Conservation (phyloP, 2,113 vertebrate species). For the Pomatostomus ruficeps region DNA sequence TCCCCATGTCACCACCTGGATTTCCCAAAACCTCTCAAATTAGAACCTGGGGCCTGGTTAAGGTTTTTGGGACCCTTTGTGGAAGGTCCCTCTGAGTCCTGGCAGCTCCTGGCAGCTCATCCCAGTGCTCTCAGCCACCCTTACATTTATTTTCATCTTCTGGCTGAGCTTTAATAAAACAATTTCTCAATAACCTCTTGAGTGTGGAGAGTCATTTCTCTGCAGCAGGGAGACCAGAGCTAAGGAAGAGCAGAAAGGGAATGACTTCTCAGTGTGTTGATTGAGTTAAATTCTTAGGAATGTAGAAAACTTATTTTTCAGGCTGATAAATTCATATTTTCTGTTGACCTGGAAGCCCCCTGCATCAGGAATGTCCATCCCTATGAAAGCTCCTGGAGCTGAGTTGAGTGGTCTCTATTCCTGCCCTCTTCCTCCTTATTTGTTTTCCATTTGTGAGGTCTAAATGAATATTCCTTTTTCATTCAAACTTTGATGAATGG, state of each 20-base stretch:
- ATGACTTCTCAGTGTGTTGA: neutral
- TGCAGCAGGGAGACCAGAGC: neutral
- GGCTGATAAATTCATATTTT: neutral
- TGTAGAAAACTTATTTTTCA: neutral
- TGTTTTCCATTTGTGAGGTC: neutral
- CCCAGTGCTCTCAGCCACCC: neutral
- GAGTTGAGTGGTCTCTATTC: rapidly evolving
- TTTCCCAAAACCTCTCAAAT: neutral
- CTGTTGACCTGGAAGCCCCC: neutral
- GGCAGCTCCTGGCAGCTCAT: neutral
- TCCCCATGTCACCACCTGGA: rapidly evolving
- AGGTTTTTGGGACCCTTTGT: neutral
- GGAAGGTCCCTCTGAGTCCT: neutral
- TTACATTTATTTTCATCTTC: neutral
- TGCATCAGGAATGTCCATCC: neutral
- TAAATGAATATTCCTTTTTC: neutral
- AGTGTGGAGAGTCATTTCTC: neutral
- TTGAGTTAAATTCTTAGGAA: neutral
- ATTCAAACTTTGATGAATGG: neutral
- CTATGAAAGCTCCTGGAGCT: neutral
- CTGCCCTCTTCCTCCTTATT: neutral
- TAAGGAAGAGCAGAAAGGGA: neutral
- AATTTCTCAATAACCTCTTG: neutral
- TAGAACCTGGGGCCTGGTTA: no score
- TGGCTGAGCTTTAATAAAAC: neutral